These are phyloP conservation scores for Corythaixoides concolor DNA, from an alignment of 2,113 vertebrate species.

Conservation along the genomic window DNA sequence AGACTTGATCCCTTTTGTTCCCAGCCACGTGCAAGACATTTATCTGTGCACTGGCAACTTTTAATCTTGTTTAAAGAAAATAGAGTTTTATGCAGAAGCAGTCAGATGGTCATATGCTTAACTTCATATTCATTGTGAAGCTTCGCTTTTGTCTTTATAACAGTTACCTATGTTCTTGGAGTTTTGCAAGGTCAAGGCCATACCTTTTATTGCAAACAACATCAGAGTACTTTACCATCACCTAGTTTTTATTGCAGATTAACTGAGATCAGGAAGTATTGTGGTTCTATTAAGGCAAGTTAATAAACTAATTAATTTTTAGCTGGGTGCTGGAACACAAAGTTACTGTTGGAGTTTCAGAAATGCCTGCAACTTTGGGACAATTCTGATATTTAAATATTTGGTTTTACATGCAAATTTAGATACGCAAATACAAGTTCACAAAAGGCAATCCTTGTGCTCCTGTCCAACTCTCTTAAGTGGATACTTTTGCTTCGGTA, in stretches of 20 bases:
- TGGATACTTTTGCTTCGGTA: neutral
- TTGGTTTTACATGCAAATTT: neutral
- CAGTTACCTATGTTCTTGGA: neutral
- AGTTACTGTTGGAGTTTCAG: neutral
- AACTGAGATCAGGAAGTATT: neutral
- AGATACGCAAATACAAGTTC: neutral
- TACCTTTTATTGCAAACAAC: neutral
- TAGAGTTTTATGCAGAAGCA: neutral
- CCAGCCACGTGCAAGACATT: neutral
- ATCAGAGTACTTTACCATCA: neutral
- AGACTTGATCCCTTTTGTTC: neutral
- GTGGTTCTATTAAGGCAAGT: neutral
- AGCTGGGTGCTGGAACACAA: neutral
- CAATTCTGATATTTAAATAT: neutral
- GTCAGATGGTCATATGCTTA: neutral
- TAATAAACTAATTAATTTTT: constrained; percentile 15
- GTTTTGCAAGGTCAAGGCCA: neutral
- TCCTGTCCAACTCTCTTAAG: neutral
- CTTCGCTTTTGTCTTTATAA: neutral
- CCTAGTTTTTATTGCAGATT: neutral
- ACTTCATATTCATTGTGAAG: neutral
- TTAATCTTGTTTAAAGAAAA: neutral
- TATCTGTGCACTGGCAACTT: neutral
- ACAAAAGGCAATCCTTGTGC: neutral
- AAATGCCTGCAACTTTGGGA: neutral